phyloP scores from a whole-genome alignment of 2,888 invertebrate genomes.

The Drepanosiphum platanoidis region DNA sequence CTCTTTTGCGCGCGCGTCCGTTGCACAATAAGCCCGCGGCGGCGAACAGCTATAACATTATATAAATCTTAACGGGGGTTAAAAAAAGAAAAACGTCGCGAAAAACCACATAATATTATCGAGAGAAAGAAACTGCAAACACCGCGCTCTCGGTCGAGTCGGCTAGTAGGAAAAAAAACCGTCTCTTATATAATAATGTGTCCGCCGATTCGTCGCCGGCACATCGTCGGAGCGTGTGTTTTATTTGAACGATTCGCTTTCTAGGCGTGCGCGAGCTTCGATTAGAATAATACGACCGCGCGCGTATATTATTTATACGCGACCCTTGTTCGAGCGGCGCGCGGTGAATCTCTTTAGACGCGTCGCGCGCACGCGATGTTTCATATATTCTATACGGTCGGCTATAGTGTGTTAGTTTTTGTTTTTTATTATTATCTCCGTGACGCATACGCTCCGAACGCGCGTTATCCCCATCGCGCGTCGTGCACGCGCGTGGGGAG shows the following conservation, averaged over 20 bases:
- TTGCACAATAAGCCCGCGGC: too few species aligned
- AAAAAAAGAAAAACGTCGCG: too few species aligned
- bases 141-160: too few species aligned
- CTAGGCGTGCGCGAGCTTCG: constrained; percentile 47
- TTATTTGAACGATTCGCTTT: constrained; percentile 41
- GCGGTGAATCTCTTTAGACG: constrained; percentile 51
- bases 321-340: constrained; percentile 27
- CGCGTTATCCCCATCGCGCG: constrained; percentile 13
- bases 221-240: neutral
- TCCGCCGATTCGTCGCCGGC: neutral
- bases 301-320: too few species aligned
- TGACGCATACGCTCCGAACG: constrained; percentile 56
- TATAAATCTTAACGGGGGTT: too few species aligned
- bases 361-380: neutral
- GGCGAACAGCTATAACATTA: too few species aligned
- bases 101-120: neutral
- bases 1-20: too few species aligned
- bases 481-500: constrained; percentile 1
- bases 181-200: too few species aligned
- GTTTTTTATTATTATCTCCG: constrained; percentile 50
- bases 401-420: neutral
- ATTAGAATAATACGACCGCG: constrained; percentile 59
- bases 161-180: too few species aligned
- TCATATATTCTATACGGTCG: neutral
- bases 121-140: neutral